Percentiles rank a stretch among this genome's conserved stretches.
Evolutionary conservation across 2,113 vertebrate species (phyloP).

Genomic region (Tachysurus fulvidraco): DNA sequence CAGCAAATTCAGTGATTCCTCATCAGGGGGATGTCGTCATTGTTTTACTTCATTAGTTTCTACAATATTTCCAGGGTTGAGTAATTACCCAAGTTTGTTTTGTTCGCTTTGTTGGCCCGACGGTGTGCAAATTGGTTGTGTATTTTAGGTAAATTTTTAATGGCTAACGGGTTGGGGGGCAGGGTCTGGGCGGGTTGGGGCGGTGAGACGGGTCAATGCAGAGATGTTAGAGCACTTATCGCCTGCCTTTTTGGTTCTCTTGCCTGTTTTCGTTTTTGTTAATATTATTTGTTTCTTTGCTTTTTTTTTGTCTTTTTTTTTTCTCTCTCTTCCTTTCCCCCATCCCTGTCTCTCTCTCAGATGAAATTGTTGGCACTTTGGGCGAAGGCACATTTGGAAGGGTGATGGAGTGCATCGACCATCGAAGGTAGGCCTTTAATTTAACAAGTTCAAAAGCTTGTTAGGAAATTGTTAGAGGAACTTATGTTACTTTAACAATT

Average conservation of each 20-base stretch:
- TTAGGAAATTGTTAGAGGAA: background rate
- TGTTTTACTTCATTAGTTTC: constrained; percentile 8
- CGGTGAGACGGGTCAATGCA: background rate
- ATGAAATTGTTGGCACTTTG: constrained; percentile 93
- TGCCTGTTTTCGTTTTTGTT: constrained; percentile 11
- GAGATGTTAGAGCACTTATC: constrained; percentile 5
- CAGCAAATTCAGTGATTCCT: constrained; percentile 17
- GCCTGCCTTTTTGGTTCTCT: constrained; percentile 21
- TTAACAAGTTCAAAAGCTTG: background rate
- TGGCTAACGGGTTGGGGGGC: background rate
- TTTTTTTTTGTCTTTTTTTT: constrained; percentile 52
- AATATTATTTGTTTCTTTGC: constrained; percentile 52
- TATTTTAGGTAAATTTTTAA: constrained; percentile 30
- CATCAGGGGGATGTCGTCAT: background rate
- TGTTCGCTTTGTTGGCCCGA: constrained; percentile 5
- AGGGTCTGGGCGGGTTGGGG: background rate
- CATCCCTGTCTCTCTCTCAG: constrained; percentile 73
- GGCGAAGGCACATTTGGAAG: constrained; percentile 96
- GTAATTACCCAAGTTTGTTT: constrained; percentile 30
- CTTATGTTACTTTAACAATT: too few species aligned
- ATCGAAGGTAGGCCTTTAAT: constrained; percentile 78
- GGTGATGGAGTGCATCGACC: constrained; percentile 93
- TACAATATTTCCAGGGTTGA: background rate
- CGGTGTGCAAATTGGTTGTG: constrained; percentile 17
- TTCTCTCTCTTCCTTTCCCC: constrained; percentile 40